Conservation (phyloP, 2,888 invertebrate genomes). For the Nebria brevicollis region DNA sequence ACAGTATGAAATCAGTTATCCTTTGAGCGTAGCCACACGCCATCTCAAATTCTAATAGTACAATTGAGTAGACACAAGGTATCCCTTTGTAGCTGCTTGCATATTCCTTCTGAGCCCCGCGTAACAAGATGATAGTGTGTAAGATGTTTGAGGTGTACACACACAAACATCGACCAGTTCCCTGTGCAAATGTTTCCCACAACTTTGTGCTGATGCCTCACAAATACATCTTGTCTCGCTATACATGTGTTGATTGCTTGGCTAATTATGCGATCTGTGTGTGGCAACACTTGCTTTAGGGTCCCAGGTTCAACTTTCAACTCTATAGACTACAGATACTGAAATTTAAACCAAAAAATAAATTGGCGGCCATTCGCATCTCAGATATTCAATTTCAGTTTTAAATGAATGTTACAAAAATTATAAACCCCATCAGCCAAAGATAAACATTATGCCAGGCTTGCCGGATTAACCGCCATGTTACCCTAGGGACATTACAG, state of each 20-base stretch:
- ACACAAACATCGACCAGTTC: neutral
- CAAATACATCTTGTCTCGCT: neutral
- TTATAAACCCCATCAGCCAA: neutral
- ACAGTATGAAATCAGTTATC: too few relatives aligned
- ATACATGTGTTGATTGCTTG: conserved; percentile 3
- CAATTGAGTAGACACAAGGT: neutral
- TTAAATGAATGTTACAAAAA: neutral
- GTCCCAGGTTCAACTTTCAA: neutral
- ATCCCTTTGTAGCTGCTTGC: neutral
- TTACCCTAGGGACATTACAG: conserved; percentile 2
- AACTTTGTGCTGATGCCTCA: neutral
- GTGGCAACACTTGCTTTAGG: conserved; percentile 12
- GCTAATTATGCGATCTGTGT: conserved; percentile 19
- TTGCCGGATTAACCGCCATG: neutral
- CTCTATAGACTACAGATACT: neutral
- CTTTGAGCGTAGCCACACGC: neutral
- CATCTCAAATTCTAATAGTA: neutral
- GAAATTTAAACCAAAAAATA: neutral
- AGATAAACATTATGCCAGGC: neutral
- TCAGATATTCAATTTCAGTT: neutral
- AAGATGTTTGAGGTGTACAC: neutral
- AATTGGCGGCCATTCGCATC: conserved; percentile 18
- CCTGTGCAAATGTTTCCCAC: neutral
- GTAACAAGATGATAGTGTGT: neutral
- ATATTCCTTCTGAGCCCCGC: neutral